Evolutionary conservation across 1,140 invertebrate species (phyloP).

Genomic region (Aphaenogaster floridana): DNA sequence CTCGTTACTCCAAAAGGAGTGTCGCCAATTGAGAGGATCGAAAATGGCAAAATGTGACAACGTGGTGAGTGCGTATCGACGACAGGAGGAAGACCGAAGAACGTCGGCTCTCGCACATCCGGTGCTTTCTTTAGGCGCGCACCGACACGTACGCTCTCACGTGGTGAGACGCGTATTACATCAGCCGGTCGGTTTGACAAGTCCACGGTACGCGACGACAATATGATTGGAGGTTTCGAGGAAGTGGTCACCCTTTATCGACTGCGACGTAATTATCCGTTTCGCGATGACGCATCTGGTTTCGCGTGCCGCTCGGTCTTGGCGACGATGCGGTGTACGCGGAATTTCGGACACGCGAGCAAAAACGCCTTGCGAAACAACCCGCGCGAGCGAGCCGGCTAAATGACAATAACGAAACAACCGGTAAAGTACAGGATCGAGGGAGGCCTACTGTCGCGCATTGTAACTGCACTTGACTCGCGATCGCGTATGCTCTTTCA

Average conservation of each 20-base stretch:
- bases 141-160: not conserved
- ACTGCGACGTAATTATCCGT: slow-evolving; percentile 58
- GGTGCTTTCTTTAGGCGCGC: slow-evolving; percentile 50
- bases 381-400: slow-evolving; percentile 1
- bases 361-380: slow-evolving; percentile 30
- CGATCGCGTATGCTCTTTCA: not conserved
- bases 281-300: slow-evolving; percentile 61
- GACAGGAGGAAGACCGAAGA: slow-evolving; percentile 7
- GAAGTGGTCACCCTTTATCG: slow-evolving; percentile 63
- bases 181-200: slow-evolving; percentile 47
- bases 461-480: slow-evolving; percentile 2
- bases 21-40: slow-evolving; percentile 31
- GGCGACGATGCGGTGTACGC: slow-evolving; percentile 19
- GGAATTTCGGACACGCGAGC: slow-evolving; percentile 60
- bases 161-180: slow-evolving; percentile 25
- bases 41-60: slow-evolving; percentile 30
- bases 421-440: not conserved
- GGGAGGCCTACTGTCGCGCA: not conserved
- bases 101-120: slow-evolving; percentile 49
- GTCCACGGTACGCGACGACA: slow-evolving; percentile 49
- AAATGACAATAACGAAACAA: slow-evolving; percentile 40
- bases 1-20: slow-evolving; percentile 18
- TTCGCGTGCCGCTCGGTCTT: slow-evolving; percentile 44
- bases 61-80: not conserved
- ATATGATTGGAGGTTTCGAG: slow-evolving; percentile 60